Percentiles rank a stretch among this genome's conserved stretches.
These are phyloP conservation scores for Eurypyga helias DNA, from an alignment of 2,113 vertebrate species.

Conservation along the genomic window DNA sequence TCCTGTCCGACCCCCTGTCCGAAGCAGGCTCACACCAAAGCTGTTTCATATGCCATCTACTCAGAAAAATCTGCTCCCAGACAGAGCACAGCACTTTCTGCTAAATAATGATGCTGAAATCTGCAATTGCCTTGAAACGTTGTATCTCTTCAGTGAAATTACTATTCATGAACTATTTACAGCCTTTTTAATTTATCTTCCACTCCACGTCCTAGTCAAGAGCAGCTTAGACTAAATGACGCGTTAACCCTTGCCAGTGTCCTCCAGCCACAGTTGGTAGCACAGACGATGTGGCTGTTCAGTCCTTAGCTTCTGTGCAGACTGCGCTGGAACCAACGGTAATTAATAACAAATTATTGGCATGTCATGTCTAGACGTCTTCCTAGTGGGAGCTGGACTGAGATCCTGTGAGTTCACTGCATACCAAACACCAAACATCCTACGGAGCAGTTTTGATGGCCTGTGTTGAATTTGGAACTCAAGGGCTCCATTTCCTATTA, in stretches of 20 bases:
- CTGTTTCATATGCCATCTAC: not conserved
- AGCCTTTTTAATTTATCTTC: not conserved
- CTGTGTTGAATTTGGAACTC: not conserved
- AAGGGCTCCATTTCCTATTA: slow-evolving; percentile 10
- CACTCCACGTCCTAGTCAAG: not conserved
- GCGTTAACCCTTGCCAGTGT: rapidly evolving
- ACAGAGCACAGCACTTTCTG: not conserved
- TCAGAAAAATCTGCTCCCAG: not conserved
- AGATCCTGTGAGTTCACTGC: not conserved
- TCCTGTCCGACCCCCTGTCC: not conserved
- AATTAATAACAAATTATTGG: slow-evolving; percentile 35
- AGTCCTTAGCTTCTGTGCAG: not conserved
- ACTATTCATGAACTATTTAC: not conserved
- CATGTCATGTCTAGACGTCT: slow-evolving; percentile 21
- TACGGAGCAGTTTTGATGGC: not conserved
- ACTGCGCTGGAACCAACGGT: not conserved
- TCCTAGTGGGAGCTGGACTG: not conserved
- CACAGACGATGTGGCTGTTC: not conserved
- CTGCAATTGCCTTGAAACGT: not conserved
- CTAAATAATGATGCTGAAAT: not conserved
- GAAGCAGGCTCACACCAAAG: not conserved
- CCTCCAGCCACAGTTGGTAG: not conserved
- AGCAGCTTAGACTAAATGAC: not conserved
- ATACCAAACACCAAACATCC: not conserved
- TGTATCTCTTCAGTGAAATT: not conserved